Evolutionary conservation across 35 echinoderm and acorn worm species (phyloP), one percentile per base, ranked within the genome.

Genomic region (Apostichopus parvimensis): DNA sequence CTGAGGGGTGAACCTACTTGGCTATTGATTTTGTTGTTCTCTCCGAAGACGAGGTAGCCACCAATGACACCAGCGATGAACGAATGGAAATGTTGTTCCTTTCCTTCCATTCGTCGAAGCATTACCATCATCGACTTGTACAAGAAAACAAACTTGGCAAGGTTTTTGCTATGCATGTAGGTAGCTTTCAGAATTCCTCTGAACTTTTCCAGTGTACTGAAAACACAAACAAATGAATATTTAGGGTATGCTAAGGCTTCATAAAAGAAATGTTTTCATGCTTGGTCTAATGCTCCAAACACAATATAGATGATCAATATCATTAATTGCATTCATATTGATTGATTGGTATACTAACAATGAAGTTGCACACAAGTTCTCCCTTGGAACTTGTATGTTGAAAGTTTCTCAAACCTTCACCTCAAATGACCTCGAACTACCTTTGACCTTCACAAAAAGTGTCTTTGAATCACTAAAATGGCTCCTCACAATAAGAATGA

Each of bases 21-120:
- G 81, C 95, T 99, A 24, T 99, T 99, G 45, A 99, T 92, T 83
- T 95, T 95, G 79, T 99, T 96, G 66, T 99, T 99, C 78, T 94
- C 93, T 77, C 97, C 97, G 78, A 96, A 99, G 17, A 99, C 90
- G 1, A 96, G 80, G 70, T 99, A 99, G 6, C 97, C 95, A 25
- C 97, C 97, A 12, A 99, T 89, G 54, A 94, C 93, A 5, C 95
- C 97, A 18, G 97, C 97, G 17, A 99, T 86, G 45, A 96, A 85
- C 57, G 97, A 92, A 79, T 99, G 97, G 17, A 92, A 77, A 9
- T 91, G 56, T 14, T 93, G 65, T 54, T 68, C 61, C 86, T 99
- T 95, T 9, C 94, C 93, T 61, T 96, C 97, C 57, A 93, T 8
- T 77, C 93, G 21, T 86, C 88, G 87, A 65, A 99, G 91, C 6